Evolutionary conservation across 2,797 vertebrate species (phyloP).

Genomic region (Gorsachius magnificus): DNA sequence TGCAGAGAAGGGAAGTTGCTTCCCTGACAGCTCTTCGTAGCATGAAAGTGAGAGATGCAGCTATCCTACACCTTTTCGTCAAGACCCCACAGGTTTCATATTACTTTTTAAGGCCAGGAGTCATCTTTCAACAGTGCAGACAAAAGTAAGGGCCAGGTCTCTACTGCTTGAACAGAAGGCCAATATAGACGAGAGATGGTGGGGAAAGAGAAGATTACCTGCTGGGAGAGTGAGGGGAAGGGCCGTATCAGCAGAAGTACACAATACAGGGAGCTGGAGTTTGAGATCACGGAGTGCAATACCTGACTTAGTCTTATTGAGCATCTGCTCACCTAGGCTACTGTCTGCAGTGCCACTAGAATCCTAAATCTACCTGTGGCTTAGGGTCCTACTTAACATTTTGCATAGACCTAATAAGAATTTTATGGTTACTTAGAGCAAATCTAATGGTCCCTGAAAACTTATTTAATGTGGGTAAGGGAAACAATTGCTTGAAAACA

Average conservation of each 20-base stretch:
- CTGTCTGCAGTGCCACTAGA: neutral
- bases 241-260: neutral
- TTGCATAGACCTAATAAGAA: conserved; percentile 37
- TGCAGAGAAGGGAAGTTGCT: neutral
- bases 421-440: conserved; percentile 28
- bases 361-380: neutral
- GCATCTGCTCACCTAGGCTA: neutral
- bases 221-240: neutral
- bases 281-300: neutral
- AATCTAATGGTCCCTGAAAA: conserved; percentile 24
- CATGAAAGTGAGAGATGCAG: neutral
- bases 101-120: neutral
- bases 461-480: neutral
- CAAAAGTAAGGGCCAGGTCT: neutral
- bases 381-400: neutral
- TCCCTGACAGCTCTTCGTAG: neutral
- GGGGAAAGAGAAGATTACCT: neutral
- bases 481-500: conserved; percentile 25
- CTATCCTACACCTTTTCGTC: neutral
- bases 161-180: neutral
- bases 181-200: neutral
- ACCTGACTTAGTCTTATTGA: neutral
- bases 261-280: neutral
- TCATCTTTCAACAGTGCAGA: neutral
- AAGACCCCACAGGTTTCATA: neutral